These are phyloP conservation scores for Crocodylus rhombifer DNA, from an alignment of 2,797 vertebrate species.

Conservation along the genomic window DNA sequence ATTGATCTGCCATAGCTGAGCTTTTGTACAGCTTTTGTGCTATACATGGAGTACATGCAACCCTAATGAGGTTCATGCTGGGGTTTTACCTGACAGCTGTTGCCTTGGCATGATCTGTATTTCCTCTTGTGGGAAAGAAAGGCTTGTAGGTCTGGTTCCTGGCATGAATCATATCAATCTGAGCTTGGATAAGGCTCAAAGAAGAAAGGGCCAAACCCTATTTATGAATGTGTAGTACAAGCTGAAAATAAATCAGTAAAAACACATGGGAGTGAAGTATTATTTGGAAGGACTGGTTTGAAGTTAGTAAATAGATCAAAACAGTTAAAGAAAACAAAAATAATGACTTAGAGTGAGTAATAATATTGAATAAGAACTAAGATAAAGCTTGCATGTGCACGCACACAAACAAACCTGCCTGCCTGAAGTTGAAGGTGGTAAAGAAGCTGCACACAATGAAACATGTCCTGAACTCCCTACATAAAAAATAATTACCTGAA, in stretches of 20 bases:
- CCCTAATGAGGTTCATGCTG: neutral
- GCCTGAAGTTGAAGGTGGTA: constrained; percentile 59
- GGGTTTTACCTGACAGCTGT: constrained; percentile 20
- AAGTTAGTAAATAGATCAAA: constrained; percentile 64
- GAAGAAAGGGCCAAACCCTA: neutral
- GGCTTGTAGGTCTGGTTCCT: neutral
- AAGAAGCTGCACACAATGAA: constrained; percentile 57
- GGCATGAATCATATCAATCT: constrained; percentile 35
- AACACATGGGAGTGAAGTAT: constrained; percentile 38
- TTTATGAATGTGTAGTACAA: constrained; percentile 27
- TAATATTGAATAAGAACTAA: constrained; percentile 41
- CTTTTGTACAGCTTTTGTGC: neutral
- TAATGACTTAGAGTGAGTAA: constrained; percentile 39
- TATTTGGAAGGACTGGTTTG: constrained; percentile 32
- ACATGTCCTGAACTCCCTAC: constrained; percentile 59
- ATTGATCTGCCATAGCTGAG: neutral
- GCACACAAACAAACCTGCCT: constrained; percentile 58
- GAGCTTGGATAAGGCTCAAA: constrained; percentile 21
- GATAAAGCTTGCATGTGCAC: neutral
- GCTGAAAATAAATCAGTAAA: constrained; percentile 48
- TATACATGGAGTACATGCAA: neutral
- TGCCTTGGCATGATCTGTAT: neutral
- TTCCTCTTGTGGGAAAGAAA: constrained; percentile 60
- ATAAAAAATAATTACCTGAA: constrained; percentile 61
- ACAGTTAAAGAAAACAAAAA: constrained; percentile 39